phyloP scores from a whole-genome alignment of 2,113 vertebrate species.

The Pelecanus crispus region DNA sequence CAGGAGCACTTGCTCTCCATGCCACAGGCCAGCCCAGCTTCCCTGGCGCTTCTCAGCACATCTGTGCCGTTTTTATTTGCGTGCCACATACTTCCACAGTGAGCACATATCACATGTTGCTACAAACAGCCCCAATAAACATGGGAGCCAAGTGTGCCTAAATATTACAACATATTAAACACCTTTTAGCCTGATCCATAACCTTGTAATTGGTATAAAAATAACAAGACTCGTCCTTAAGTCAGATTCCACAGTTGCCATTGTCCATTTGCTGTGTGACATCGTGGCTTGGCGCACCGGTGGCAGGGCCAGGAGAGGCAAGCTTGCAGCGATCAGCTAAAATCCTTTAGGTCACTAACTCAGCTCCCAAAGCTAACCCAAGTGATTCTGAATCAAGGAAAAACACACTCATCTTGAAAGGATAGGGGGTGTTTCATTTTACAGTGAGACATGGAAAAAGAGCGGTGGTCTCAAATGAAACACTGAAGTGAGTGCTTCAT shows the following conservation, averaged over 20 bases:
- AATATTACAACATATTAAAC: conserved; percentile 64
- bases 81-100: conserved; percentile 54
- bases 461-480: not conserved
- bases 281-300: not conserved
- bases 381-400: not conserved
- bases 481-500: not conserved
- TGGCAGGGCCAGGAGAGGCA: not conserved
- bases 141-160: conserved; percentile 60
- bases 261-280: not conserved
- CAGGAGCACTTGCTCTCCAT: not conserved
- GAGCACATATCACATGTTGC: conserved; percentile 66
- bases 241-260: not conserved
- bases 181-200: conserved; percentile 50
- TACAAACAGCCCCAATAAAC: conserved; percentile 73
- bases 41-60: conserved; percentile 29
- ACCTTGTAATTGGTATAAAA: conserved; percentile 38
- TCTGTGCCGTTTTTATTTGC: conserved; percentile 59
- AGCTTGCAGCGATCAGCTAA: not conserved
- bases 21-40: not conserved
- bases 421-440: not conserved
- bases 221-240: conserved; percentile 39
- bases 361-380: not conserved
- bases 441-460: not conserved
- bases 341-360: not conserved
- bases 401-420: not conserved